Conservation (phyloP, 2,888 invertebrate species). For the Baronia brevicornis region DNA sequence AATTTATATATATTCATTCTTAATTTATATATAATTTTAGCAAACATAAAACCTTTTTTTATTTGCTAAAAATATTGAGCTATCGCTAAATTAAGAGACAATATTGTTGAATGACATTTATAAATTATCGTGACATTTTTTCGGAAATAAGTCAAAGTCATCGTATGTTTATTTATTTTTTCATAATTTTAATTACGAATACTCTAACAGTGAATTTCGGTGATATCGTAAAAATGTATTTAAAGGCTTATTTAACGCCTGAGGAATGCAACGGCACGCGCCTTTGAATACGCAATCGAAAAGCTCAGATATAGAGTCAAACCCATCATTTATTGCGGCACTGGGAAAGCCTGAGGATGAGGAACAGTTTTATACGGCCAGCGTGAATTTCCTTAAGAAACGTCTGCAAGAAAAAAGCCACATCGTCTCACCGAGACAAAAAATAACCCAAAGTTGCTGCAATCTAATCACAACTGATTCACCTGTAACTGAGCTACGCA, state of each 20-base stretch:
- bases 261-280: conserved; percentile 28
- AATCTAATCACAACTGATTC: conserved; percentile 24
- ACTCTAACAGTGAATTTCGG: conserved; percentile 6
- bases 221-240: conserved; percentile 16
- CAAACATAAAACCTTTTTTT: no score
- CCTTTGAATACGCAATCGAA: conserved; percentile 18
- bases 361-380: conserved; percentile 53
- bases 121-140: background rate
- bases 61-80: no score
- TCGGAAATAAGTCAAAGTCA: conserved; percentile 7
- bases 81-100: no score
- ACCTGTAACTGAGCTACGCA: conserved; percentile 5
- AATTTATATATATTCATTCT: no score
- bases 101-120: background rate
- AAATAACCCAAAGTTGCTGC: conserved; percentile 41
- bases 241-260: conserved; percentile 11
- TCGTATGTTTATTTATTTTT: conserved; percentile 5
- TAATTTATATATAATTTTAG: no score
- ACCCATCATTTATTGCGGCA: conserved; percentile 17
- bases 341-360: conserved; percentile 33
- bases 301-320: conserved; percentile 11
- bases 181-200: conserved; percentile 3
- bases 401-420: conserved; percentile 45
- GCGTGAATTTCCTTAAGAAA: conserved; percentile 52
- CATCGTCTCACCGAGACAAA: conserved; percentile 17